These are phyloP conservation scores for Pipra filicauda DNA, from an alignment of 2,113 vertebrate genomes.

Conservation along the genomic window DNA sequence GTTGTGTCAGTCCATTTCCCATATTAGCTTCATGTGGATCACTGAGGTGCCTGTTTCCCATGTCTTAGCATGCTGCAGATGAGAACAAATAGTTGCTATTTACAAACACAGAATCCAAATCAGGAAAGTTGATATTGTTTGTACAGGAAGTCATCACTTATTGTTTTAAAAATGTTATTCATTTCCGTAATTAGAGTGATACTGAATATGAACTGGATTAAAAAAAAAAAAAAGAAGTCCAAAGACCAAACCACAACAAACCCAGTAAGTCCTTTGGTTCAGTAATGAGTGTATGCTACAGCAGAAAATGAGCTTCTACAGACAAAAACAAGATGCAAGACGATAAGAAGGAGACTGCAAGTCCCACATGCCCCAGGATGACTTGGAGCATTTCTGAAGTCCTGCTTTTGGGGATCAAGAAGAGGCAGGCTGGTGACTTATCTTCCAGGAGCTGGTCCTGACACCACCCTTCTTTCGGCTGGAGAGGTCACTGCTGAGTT, in stretches of 20 bases:
- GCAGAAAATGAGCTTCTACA: neutral
- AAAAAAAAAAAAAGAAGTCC: neutral
- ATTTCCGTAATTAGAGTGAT: slow-evolving; percentile 55
- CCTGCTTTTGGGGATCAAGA: neutral
- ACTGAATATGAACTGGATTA: slow-evolving; percentile 38
- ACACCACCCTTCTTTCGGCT: slow-evolving; percentile 34
- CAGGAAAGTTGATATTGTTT: slow-evolving; percentile 60
- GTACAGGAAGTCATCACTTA: slow-evolving; percentile 63
- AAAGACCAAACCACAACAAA: neutral
- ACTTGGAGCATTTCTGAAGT: neutral
- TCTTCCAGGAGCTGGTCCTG: neutral
- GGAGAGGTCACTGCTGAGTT: slow-evolving; percentile 56
- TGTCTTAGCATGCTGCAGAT: slow-evolving; percentile 45
- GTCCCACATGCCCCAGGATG: neutral
- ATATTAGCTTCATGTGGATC: slow-evolving; percentile 63
- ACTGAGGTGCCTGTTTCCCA: slow-evolving; percentile 53
- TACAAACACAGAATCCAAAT: slow-evolving; percentile 41
- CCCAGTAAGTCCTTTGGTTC: neutral
- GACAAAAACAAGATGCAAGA: neutral
- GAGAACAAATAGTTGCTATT: slow-evolving; percentile 65
- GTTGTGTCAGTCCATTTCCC: slow-evolving; percentile 63
- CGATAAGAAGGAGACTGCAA: neutral
- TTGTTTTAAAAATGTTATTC: slow-evolving; percentile 56
- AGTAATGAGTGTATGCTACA: neutral
- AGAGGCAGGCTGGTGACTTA: neutral